Conservation (phyloP, 2,797 vertebrate species). For the Pampus argenteus region DNA sequence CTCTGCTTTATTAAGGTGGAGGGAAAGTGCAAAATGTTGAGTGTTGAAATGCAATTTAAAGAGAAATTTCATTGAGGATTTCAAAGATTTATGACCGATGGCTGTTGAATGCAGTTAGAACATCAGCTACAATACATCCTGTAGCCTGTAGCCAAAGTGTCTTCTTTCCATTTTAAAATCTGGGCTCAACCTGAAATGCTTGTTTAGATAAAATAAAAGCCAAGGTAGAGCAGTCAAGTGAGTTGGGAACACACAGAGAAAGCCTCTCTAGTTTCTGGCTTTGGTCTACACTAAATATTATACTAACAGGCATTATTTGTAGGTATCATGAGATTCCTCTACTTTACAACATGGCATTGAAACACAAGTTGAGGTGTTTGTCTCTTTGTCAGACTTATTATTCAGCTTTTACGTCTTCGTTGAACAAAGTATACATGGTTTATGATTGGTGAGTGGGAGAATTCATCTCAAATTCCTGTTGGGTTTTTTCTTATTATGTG, state of each 20-base stretch:
- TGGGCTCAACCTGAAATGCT: background rate
- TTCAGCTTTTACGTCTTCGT: too few species aligned
- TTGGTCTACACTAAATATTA: background rate
- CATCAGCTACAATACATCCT: too few species aligned
- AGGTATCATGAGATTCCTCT: background rate
- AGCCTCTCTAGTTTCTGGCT: background rate
- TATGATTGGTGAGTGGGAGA: too few species aligned
- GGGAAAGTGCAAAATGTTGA: background rate
- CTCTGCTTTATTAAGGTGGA: conserved; percentile 2
- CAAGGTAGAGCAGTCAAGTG: background rate
- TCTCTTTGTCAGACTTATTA: background rate
- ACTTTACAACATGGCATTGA: background rate
- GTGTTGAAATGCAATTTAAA: too few species aligned
- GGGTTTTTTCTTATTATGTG: background rate
- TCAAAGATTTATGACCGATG: too few species aligned
- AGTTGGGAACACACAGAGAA: too few species aligned
- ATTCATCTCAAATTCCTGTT: background rate
- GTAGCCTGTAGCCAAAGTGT: too few species aligned
- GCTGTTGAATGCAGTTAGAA: too few species aligned
- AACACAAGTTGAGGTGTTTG: background rate
- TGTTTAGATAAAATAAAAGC: background rate
- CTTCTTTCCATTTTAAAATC: background rate
- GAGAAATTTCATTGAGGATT: too few species aligned
- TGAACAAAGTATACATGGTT: too few species aligned
- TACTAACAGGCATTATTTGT: background rate